Percentiles rank a stretch among this genome's conserved stretches.
phyloP scores from a whole-genome alignment of 2,113 vertebrate species.

The Heptranchias perlo region DNA sequence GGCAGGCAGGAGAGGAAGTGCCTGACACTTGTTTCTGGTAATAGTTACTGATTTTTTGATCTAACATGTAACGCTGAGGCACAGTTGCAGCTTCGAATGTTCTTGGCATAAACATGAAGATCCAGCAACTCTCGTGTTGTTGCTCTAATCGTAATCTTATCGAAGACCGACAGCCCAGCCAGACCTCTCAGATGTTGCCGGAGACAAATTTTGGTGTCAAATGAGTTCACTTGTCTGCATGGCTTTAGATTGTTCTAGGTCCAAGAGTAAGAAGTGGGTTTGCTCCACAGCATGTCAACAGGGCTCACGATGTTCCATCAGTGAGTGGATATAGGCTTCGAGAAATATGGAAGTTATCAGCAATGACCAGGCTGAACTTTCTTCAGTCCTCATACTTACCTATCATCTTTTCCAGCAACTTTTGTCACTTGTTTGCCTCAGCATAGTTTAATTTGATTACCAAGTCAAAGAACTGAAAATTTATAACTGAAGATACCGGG shows the following conservation, averaged over 20 bases:
- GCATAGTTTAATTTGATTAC: too few species aligned
- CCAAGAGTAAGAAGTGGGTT: background rate
- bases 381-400: too few species aligned
- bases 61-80: background rate
- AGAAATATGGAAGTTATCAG: background rate
- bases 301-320: background rate
- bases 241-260: background rate
- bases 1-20: background rate
- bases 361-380: background rate
- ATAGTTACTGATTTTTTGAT: background rate
- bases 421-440: too few species aligned
- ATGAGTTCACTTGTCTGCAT: background rate
- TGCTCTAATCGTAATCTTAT: background rate
- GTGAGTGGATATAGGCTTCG: background rate
- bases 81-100: background rate
- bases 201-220: background rate
- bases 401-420: too few species aligned
- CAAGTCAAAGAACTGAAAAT: too few species aligned
- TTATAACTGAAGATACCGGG: too few species aligned
- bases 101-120: background rate
- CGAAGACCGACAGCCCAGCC: background rate
- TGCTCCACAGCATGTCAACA: background rate
- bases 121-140: background rate
- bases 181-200: background rate
- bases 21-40: background rate